Base-by-base conservation (phyloP, 2,797 vertebrate species). In the Crocidura indochinensis region DNA sequence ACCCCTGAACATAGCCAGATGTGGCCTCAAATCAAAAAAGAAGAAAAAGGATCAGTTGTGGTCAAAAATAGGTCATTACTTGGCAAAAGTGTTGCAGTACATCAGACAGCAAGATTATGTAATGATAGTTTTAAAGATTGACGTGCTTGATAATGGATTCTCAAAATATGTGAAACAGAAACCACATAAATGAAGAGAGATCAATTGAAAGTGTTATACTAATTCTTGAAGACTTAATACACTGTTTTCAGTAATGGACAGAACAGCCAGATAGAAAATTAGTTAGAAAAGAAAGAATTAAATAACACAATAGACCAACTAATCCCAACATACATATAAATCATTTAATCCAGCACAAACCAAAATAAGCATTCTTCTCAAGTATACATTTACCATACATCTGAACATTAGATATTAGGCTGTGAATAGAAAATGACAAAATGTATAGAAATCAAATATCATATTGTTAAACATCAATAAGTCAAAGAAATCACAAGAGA, bases 81-180 rank as follows among this genome's bases (percentile, higher is more conserved):
- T 10, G 51, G 51, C 51, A 51, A 51, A 51, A 51, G 14, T 51
- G 51, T 15, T 51, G 51, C 51, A 51, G 38, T 19, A 60, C 14
- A 60, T 60, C 19, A 24, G 15, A n/a, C 8, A 87, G 27, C 17
- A 87, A 62, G 20, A 29, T 65, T 26, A 73, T 77, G 29, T 77
- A 27, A 74, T 8, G 29, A 67, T 76, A 38, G 38, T 38, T 38
- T 20, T 51, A 65, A 88, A 88, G 91, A 65, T 46, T 81, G 82
- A 24, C 29, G 60, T 7, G 78, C 10, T 19, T 83, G 84, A 83
- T 47, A 92, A 78, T 20, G 60, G 31, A 67, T 38, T 38, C 38
- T 38, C 38, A 38, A 38, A 38, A 38, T 29, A 64, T 71, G 19
- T 67, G 68, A 51, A 71, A 12, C 46, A 65, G 71, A 92, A 27